Conservation (phyloP, 2,888 invertebrate species). For the Taphrorychus bicolor region DNA sequence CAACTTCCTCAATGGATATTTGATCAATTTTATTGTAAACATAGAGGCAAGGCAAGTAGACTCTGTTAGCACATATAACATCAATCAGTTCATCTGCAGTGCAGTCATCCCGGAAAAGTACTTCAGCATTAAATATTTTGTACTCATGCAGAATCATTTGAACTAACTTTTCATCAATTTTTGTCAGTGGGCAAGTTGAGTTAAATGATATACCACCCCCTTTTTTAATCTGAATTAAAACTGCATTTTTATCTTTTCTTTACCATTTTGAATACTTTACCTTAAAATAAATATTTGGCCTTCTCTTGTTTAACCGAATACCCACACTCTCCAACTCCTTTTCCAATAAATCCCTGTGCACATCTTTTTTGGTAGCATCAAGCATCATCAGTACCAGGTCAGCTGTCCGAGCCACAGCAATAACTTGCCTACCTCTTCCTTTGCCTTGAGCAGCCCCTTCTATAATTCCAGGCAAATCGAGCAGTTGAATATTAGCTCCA, state of each 20-base stretch:
- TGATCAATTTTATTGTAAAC: slow-evolving; percentile 99
- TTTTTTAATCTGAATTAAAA: slow-evolving; percentile 77
- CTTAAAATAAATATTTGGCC: slow-evolving; percentile 99
- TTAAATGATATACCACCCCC: slow-evolving; percentile 97
- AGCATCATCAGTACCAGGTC: slow-evolving; percentile 99
- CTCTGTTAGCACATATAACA: slow-evolving; percentile 94
- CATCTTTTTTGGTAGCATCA: slow-evolving; percentile 98
- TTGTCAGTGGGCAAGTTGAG: slow-evolving; percentile 91
- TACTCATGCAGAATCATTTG: slow-evolving; percentile 98
- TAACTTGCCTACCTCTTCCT: slow-evolving; percentile 69
- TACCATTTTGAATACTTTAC: slow-evolving; percentile 60
- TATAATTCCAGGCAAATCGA: slow-evolving; percentile 99
- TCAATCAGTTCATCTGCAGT: slow-evolving; percentile 97
- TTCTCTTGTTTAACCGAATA: slow-evolving; percentile 92
- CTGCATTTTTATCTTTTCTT: neutral
- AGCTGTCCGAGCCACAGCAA: slow-evolving; percentile 97
- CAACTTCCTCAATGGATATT: slow-evolving; percentile 98
- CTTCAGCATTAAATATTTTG: slow-evolving; percentile 96
- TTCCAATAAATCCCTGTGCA: slow-evolving; percentile 90
- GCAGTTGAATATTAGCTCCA: slow-evolving; percentile 96
- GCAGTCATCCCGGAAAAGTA: slow-evolving; percentile 95
- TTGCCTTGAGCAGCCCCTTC: slow-evolving; percentile 93
- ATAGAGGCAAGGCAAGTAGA: slow-evolving; percentile 96
- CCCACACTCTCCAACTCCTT: slow-evolving; percentile 97
- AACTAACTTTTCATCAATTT: slow-evolving; percentile 95